A percentile compares a stretch with the other conserved stretches of the same genome.
Conservation (phyloP, 1,140 invertebrate species). For the Mamestra configurata region DNA sequence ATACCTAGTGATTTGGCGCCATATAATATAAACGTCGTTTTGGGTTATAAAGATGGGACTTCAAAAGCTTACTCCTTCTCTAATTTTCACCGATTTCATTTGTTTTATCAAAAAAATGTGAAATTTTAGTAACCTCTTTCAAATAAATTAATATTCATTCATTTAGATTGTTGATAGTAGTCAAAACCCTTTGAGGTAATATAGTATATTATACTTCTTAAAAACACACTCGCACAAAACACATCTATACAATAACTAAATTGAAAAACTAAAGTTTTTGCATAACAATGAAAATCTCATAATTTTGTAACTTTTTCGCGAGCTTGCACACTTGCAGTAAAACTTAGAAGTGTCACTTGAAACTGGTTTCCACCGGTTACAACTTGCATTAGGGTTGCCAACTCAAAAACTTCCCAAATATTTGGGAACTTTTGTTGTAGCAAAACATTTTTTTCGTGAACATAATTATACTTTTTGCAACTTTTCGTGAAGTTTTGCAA, state of each 20-base stretch:
- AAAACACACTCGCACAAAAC: too few species aligned
- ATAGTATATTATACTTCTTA: too few species aligned
- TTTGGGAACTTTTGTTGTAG: neutral
- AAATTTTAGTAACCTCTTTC: too few species aligned
- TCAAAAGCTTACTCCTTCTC: too few species aligned
- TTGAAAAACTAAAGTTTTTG: constrained; percentile 16
- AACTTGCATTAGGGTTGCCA: constrained; percentile 40
- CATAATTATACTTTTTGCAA: constrained; percentile 33
- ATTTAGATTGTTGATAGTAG: too few species aligned
- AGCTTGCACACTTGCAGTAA: constrained; percentile 3
- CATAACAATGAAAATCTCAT: constrained; percentile 23
- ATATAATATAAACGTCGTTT: too few species aligned
- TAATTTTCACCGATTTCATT: too few species aligned
- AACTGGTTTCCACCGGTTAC: constrained; percentile 33
- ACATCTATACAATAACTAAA: neutral
- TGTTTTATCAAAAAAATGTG: too few species aligned
- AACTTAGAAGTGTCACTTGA: constrained; percentile 39
- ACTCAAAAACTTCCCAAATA: neutral
- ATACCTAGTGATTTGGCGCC: too few species aligned
- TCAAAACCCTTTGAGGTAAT: too few species aligned
- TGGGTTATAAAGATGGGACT: too few species aligned
- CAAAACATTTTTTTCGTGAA: neutral
- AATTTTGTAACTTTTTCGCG: constrained; percentile 38
- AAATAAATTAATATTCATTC: too few species aligned
- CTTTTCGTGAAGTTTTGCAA: neutral